Conservation (phyloP, 2,113 vertebrate genomes). For the Urocitellus parryii region DNA sequence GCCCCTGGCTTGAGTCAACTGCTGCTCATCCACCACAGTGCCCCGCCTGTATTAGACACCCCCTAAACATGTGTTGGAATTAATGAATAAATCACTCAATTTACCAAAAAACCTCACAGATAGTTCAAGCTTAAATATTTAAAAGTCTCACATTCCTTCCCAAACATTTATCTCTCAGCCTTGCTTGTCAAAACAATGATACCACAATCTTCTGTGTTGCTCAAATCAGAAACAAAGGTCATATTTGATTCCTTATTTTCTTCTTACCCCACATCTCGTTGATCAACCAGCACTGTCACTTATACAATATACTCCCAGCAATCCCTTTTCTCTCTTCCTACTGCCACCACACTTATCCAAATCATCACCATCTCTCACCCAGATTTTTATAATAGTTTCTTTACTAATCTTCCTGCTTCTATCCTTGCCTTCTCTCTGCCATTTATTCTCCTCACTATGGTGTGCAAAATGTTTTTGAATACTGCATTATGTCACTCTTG, state of each 20-base stretch:
- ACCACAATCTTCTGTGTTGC: not conserved
- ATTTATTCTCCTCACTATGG: not conserved
- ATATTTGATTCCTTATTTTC: not conserved
- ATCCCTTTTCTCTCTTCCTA: not conserved
- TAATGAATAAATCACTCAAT: not conserved
- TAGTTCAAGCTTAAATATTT: not conserved
- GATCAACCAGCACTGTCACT: not conserved
- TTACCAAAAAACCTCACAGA: not conserved
- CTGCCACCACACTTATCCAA: not conserved
- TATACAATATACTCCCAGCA: not conserved
- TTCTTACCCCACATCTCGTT: not conserved
- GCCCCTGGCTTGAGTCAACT: not conserved
- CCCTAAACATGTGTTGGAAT: not conserved
- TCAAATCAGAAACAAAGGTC: not conserved
- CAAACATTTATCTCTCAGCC: not conserved
- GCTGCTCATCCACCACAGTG: not conserved
- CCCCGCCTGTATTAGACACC: not conserved
- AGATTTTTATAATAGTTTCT: not conserved
- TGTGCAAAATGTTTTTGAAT: not conserved
- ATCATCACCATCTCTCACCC: not conserved
- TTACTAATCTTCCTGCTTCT: not conserved
- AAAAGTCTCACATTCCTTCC: not conserved
- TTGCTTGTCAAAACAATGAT: not conserved
- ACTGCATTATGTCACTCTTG: not conserved
- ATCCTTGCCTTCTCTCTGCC: not conserved